phyloP scores from a whole-genome alignment of 2,113 vertebrate genomes.

The Ivindomyrus marchei region DNA sequence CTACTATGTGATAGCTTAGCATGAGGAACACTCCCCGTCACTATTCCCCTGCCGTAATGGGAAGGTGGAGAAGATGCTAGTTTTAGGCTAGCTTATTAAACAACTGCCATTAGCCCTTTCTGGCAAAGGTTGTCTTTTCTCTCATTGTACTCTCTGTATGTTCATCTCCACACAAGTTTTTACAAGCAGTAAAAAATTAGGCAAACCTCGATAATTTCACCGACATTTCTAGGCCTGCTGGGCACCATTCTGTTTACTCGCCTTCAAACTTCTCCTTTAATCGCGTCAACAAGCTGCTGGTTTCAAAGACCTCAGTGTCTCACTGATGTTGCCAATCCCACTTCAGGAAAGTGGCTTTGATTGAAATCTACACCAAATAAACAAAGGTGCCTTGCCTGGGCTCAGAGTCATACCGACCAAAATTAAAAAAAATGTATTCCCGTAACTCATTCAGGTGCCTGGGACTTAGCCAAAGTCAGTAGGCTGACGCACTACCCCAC shows the following conservation, averaged over 20 bases:
- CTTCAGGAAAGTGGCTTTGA: neutral
- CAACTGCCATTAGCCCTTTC: neutral
- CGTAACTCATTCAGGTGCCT: neutral
- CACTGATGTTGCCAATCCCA: neutral
- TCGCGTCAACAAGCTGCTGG: neutral
- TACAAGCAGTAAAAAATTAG: neutral
- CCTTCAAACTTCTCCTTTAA: neutral
- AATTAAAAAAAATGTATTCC: neutral
- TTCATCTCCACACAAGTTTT: neutral
- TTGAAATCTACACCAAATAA: neutral
- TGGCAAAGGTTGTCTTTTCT: neutral
- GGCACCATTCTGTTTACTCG: neutral
- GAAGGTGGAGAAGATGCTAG: neutral
- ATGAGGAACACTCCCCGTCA: neutral
- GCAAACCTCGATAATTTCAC: neutral
- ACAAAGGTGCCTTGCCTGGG: neutral
- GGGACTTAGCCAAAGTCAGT: neutral
- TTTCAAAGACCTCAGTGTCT: conserved; percentile 1
- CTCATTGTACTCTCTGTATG: neutral
- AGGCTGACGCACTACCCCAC: neutral
- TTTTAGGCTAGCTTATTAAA: neutral
- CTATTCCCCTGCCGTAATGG: neutral
- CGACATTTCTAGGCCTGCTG: neutral
- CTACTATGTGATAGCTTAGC: neutral
- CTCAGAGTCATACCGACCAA: neutral